phyloP scores from a whole-genome alignment of 2,888 invertebrate genomes.

The Phlogophora meticulosa region DNA sequence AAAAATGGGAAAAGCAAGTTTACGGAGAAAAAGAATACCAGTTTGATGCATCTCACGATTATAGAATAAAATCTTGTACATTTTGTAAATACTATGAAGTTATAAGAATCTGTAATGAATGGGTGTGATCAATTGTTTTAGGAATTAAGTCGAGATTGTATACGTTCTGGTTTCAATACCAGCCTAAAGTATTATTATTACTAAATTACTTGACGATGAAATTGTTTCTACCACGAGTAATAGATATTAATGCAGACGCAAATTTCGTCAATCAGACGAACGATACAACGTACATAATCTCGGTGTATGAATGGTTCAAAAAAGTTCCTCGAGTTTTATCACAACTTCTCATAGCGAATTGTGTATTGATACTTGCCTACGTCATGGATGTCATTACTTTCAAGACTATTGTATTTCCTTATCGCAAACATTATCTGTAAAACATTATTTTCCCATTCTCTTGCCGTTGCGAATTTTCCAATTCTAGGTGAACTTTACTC shows the following conservation, averaged over 20 bases:
- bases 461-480: not conserved
- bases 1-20: constrained; percentile 42
- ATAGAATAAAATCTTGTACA: constrained; percentile 72
- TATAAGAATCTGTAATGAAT: constrained; percentile 70
- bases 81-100: constrained; percentile 80
- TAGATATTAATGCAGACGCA: not conserved
- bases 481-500: constrained; percentile 10
- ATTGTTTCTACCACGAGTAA: constrained; percentile 2
- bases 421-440: not conserved
- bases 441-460: no score
- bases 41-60: constrained; percentile 55
- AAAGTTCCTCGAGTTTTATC: constrained; percentile 42
- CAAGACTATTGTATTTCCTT: not conserved
- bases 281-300: constrained; percentile 36
- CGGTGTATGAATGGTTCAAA: constrained; percentile 33
- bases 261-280: constrained; percentile 8
- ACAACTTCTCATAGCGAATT: constrained; percentile 5
- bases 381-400: constrained; percentile 32
- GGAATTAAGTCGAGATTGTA: constrained; percentile 52
- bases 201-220: constrained; percentile 30
- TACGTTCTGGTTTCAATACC: constrained; percentile 35
- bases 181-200: constrained; percentile 40
- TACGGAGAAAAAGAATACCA: constrained; percentile 37
- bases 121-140: constrained; percentile 69
- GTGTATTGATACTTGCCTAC: not conserved